Base-by-base conservation (phyloP, 2,797 vertebrate species). In the Champsocephalus gunnari region DNA sequence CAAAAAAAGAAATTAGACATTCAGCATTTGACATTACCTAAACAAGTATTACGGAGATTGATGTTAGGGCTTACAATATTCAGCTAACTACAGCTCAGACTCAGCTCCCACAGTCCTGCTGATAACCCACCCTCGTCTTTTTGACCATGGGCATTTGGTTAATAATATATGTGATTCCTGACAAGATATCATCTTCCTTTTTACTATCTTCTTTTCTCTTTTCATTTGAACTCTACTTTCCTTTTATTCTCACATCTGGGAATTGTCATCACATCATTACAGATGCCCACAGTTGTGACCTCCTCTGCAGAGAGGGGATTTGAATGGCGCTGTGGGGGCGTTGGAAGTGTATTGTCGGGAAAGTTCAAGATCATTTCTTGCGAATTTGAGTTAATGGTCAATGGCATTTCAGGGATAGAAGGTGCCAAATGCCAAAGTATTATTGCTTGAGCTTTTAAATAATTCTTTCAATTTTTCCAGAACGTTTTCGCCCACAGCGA, bases 111-210 rank as follows among this genome's bases (percentile, higher is more conserved):
- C 51, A 71, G 67, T 77, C 68, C 61, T 60, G 21, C 73, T 80
- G 88, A 89, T 88, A 87, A 88, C 84, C 82, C 88, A 80, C 77
- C 62, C 75, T 58, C 85, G 87, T 88, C 84, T 90, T 71, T 89
- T 89, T 90, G 79, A 88, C 81, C 79, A 66, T 71, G 76, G 73
- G 77, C 73, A 28, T 90, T 90, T 86, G 82, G 79, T 90, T 90
- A 90, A 91, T 91, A 92, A 93, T 87, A 76, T 88, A 91, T 88
- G 78, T 74, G 60, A 82, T 86, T 72, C 50, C 71, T 82, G 77
- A 87, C 77, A 73, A 86, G 86, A 79, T 48, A 84, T 77, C 62
- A 72, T 84, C 47, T n/a, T 71, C 47, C 48, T 57, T 60, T 63
- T 84, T 65, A 32, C 48, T 50, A 34, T 74, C 19, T 47, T 41